These are phyloP conservation scores for Pollimyrus isidori DNA, from an alignment of 2,113 vertebrate genomes.

Conservation along the genomic window DNA sequence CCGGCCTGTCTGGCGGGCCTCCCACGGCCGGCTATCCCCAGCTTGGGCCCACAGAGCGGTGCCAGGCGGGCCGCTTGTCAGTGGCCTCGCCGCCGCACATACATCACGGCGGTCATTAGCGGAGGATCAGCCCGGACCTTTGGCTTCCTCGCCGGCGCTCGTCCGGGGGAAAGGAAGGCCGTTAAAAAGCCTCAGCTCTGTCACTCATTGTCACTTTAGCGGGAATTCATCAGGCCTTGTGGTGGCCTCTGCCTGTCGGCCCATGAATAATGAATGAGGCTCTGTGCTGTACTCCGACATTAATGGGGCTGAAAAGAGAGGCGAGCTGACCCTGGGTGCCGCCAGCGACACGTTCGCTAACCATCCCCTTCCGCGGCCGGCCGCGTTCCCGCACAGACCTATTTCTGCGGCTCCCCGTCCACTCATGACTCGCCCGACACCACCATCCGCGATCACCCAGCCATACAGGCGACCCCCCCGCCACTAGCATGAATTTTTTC, in stretches of 20 bases:
- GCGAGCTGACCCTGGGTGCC: slow-evolving; percentile 64
- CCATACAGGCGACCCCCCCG: background rate
- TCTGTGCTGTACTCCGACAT: slow-evolving; percentile 73
- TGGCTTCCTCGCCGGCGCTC: slow-evolving; percentile 69
- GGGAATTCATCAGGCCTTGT: slow-evolving; percentile 87
- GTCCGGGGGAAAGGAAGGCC: slow-evolving; percentile 63
- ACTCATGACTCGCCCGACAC: background rate
- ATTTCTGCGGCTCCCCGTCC: background rate
- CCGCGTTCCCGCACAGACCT: slow-evolving; percentile 33
- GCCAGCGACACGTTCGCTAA: slow-evolving; percentile 50
- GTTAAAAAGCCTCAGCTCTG: slow-evolving; percentile 82
- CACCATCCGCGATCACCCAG: background rate
- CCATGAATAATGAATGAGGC: slow-evolving; percentile 99
- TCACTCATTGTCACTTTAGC: slow-evolving; percentile 96
- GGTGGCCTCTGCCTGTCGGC: slow-evolving; percentile 83
- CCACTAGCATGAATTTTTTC: background rate
- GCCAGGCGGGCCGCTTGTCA: slow-evolving; percentile 62
- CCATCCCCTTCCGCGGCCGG: slow-evolving; percentile 48
- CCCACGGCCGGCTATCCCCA: slow-evolving; percentile 38
- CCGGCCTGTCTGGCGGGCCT: background rate
- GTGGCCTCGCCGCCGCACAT: slow-evolving; percentile 69
- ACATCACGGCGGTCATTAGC: slow-evolving; percentile 86
- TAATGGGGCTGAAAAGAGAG: slow-evolving; percentile 81
- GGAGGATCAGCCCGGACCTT: slow-evolving; percentile 77
- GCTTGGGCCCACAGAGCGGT: slow-evolving; percentile 55